Evolutionary conservation across 2,113 vertebrate genomes (phyloP), one percentile per base, ranked within the genome.

Genomic region (Probosciger aterrimus): DNA sequence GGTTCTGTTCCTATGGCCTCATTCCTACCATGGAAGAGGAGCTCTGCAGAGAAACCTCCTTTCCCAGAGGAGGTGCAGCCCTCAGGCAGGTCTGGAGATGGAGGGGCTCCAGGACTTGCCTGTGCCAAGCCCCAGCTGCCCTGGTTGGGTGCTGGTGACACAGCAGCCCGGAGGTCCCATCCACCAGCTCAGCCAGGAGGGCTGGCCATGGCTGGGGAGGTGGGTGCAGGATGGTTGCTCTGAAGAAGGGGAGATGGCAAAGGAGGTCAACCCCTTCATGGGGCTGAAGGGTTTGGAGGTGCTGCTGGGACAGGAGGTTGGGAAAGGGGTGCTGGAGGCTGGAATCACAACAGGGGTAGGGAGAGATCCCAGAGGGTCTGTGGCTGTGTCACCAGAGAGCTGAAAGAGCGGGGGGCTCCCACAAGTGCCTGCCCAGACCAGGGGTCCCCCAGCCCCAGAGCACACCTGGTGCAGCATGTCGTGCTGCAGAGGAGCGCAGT

Each of bases 101-200:
- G 43, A 70, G 30, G 33, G 15, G 22, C 62, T 78, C 43, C 60
- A 78, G 50, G 16, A 25, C 16, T 14, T 41, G 25, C 23, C 18
- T 1, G 3, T 50, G 39, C 50, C 6, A 3, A 79, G 57, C 31
- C 55, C n/a, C 4, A 7, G 35, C 18, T 77, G 49, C 43, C 43
- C 43, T 24, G 19, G 3, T 19, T 23, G 13, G 23, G 55, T 50
- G 62, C 75, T 86, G 88, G 43, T 82, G 75, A 59, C 39, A 14
- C 37, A 37, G 17, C 43, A 73, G 44, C 1, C 4, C 0, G 0
- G 24, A 41, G 18, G 4, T 37, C 49, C 30, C 2, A 0, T 5
- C n/a, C n/a, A 49, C 24, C 44, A 75, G 47, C 47, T 57, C 1
- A 0, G 35, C 31, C 1, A 4, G 49, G 35, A 86, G 43, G 50